Evolutionary conservation across 2,888 invertebrate species (phyloP), one percentile per base, ranked within the genome.

Genomic region (Acanthoscelides obtectus): DNA sequence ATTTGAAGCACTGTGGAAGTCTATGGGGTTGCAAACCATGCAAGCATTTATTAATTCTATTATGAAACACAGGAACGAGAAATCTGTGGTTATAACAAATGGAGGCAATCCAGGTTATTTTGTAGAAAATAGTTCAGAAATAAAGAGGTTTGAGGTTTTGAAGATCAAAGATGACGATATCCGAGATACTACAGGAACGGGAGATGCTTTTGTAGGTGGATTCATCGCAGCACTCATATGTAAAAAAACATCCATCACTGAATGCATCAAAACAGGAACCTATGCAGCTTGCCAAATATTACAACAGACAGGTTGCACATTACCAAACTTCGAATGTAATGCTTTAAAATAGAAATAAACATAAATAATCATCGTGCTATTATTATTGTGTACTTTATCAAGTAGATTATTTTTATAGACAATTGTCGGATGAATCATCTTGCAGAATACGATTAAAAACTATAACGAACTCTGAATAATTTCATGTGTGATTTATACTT

Each of bases 71-170:
- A 74, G 69, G 69, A 66, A 73, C 68, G n/a, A 71, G 0, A 71
- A 71, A 69, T 86, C 89, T 4, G 86, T 92, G 22, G 85, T 92
- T 0, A 86, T 92, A 72, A 93, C 93, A 5, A 88, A 92, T 78
- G 92, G 91, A 12, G 82, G 86, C 0, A 83, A 88, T 20, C 86
- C 88, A 22, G 88, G 90, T 0, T 81, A 88, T 67, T 87, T 91
- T 73, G 79, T 82, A 12, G 78, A 79, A 72, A 71, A 81, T 8
- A 77, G 79, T n/a, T 78, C 83, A 45, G 66, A 67, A 68, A 70
- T 70, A 21, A 68, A 68, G 21, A 78, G 81, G 71, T 79, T 81
- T 45, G n/a, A 74, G 1, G 87, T 88, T 1, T 86, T 86, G 1
- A 76, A 81, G 64, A 81, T 88, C n/a, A 80, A 84, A 0, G 70